phyloP scores from a whole-genome alignment of 2,888 invertebrate genomes.

The Tipula helvola region DNA sequence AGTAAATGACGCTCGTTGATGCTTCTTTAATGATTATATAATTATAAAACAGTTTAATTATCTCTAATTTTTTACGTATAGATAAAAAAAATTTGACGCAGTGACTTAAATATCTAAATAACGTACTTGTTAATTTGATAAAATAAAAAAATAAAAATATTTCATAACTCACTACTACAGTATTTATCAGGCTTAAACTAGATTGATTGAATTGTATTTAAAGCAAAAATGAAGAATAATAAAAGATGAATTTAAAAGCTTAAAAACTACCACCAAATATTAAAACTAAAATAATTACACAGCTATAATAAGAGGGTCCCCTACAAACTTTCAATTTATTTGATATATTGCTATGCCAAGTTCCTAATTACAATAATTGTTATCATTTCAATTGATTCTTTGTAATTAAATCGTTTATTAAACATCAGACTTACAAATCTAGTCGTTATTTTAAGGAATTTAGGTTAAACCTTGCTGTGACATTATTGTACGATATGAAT shows the following conservation, averaged over 20 bases:
- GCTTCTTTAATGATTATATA: background rate
- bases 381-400: background rate
- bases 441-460: background rate
- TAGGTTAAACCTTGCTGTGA: background rate
- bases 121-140: background rate
- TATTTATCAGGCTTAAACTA: background rate
- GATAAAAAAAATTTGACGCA: background rate
- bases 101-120: background rate
- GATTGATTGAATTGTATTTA: background rate
- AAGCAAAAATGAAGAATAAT: background rate
- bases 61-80: background rate
- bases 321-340: background rate
- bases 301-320: background rate
- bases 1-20: constrained; percentile 21
- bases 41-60: background rate
- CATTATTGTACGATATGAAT: background rate
- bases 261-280: background rate
- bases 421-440: background rate
- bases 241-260: background rate
- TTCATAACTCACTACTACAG: background rate
- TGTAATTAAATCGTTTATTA: background rate
- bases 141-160: background rate
- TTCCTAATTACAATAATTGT: background rate
- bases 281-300: background rate
- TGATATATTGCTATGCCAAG: background rate